Percentiles rank a stretch among this genome's conserved stretches.
phyloP scores from a whole-genome alignment of 2,113 vertebrate genomes.

The Rhinoptilus africanus region DNA sequence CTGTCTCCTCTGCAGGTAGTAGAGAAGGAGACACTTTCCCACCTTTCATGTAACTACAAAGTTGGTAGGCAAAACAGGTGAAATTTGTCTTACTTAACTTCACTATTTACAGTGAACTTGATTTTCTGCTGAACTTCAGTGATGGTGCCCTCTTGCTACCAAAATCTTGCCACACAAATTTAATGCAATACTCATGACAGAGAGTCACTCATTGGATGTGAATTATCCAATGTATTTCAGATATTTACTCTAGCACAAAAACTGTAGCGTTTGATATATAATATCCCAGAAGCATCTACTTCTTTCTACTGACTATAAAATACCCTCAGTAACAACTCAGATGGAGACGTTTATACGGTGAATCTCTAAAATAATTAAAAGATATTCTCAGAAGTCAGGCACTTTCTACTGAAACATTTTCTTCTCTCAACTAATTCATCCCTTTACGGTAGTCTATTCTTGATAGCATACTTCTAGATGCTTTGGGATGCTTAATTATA shows the following conservation, averaged over 20 bases:
- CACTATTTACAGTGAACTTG: background rate
- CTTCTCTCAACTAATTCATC: background rate
- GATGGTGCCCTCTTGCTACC: background rate
- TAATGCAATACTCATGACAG: background rate
- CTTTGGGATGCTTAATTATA: constrained; percentile 1
- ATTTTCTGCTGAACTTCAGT: background rate
- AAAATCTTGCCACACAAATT: background rate
- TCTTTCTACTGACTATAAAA: background rate
- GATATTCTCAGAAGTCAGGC: background rate
- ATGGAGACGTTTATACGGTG: background rate
- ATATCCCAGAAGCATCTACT: background rate
- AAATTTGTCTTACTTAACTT: background rate
- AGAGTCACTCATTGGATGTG: background rate
- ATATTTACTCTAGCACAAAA: background rate
- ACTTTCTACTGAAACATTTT: background rate
- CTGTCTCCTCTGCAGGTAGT: background rate
- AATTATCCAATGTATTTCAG: background rate
- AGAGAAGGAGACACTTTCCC: background rate
- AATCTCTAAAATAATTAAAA: background rate
- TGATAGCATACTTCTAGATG: background rate
- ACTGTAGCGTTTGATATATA: background rate
- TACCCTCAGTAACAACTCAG: background rate
- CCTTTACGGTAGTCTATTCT: background rate
- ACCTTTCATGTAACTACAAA: background rate
- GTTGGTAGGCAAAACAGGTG: background rate